A percentile compares a stretch with the other conserved stretches of the same genome.
Evolutionary conservation across 2,797 vertebrate genomes (phyloP).

Genomic region (Clarias laeviceps): DNA sequence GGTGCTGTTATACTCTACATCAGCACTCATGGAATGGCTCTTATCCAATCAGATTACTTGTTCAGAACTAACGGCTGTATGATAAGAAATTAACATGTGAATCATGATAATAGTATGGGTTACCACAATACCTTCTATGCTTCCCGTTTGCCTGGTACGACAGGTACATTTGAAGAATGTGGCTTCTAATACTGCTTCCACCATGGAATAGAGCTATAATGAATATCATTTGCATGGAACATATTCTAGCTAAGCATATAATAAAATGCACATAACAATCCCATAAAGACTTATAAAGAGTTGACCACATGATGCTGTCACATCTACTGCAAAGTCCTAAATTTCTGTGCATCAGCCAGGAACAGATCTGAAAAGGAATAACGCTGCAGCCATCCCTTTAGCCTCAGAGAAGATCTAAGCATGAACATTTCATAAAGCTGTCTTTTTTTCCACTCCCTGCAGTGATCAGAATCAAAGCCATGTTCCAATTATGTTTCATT

Average conservation of each 20-base stretch:
- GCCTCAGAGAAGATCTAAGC: slow-evolving; percentile 7
- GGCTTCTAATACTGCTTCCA: not conserved
- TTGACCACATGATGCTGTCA: not conserved
- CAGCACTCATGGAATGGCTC: no score
- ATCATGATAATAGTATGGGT: not conserved
- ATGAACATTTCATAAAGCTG: slow-evolving; percentile 38
- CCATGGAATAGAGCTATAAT: not conserved
- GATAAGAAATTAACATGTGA: not conserved
- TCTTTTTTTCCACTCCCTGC: slow-evolving; percentile 21
- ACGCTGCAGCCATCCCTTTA: not conserved
- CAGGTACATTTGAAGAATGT: not conserved
- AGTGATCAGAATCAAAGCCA: slow-evolving; percentile 46
- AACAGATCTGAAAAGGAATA: slow-evolving; percentile 13
- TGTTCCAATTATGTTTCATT: slow-evolving; percentile 51
- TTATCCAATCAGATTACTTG: no score
- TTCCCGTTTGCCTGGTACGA: not conserved
- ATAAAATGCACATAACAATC: not conserved
- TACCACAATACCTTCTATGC: not conserved
- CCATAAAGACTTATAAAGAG: not conserved
- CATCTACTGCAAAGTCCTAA: not conserved
- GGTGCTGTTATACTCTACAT: no score
- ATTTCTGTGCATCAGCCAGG: not conserved
- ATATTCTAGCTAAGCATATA: not conserved
- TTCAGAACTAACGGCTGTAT: no score
- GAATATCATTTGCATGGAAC: no score